phyloP scores from a whole-genome alignment of 2,888 invertebrate genomes.

The Amphiduros pacificus region DNA sequence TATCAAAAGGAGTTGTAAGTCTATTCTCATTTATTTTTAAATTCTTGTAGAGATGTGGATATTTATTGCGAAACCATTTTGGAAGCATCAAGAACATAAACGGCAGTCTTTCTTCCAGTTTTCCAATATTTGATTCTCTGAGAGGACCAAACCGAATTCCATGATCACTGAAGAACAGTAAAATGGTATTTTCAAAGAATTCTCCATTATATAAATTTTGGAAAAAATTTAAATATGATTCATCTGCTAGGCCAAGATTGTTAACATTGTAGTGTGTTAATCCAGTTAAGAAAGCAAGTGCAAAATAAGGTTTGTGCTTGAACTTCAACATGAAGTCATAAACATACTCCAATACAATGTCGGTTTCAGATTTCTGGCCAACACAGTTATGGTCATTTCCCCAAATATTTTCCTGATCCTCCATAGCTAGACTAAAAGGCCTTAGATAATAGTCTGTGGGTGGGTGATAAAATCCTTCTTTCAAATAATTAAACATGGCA shows the following conservation, averaged over 20 bases:
- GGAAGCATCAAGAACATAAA: slow-evolving; percentile 77
- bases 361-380: slow-evolving; percentile 70
- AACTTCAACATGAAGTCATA: slow-evolving; percentile 66
- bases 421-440: slow-evolving; percentile 70
- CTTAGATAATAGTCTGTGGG: slow-evolving; percentile 85
- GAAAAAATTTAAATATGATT: slow-evolving; percentile 67
- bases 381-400: slow-evolving; percentile 63
- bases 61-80: slow-evolving; percentile 69
- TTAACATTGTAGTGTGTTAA: slow-evolving; percentile 84
- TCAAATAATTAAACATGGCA: slow-evolving; percentile 79
- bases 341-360: slow-evolving; percentile 70
- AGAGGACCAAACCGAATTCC: slow-evolving; percentile 86
- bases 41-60: slow-evolving; percentile 64
- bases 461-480: slow-evolving; percentile 72
- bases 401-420: slow-evolving; percentile 41
- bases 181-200: slow-evolving; percentile 41
- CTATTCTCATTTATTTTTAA: slow-evolving; percentile 68
- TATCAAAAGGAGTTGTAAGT: slow-evolving; percentile 82
- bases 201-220: slow-evolving; percentile 56
- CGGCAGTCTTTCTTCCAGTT: slow-evolving; percentile 84
- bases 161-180: slow-evolving; percentile 76
- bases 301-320: slow-evolving; percentile 70
- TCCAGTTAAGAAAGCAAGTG: slow-evolving; percentile 82
- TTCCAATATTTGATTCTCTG: slow-evolving; percentile 75
- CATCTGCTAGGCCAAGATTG: slow-evolving; percentile 75